Evolutionary conservation across 2,113 vertebrate species (phyloP), one percentile per base, ranked within the genome.

Genomic region (Microcebus jonahi): DNA sequence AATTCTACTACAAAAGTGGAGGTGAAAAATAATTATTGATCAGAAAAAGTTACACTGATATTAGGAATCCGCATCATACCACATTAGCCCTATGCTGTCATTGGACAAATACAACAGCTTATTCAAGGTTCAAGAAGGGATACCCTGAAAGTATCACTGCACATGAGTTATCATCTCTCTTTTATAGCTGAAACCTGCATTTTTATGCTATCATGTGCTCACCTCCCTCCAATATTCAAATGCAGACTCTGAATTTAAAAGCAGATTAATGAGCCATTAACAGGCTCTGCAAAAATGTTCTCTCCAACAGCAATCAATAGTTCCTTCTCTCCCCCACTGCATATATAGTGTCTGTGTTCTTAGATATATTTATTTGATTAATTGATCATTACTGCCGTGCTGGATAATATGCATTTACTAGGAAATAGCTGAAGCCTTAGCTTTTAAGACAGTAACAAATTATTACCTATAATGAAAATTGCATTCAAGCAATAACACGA

Each of bases 191-290:
- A 98, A 98, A 93, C 92, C 93, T 95, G 59, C 36, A 98, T 93
- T 97, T 97, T 97, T 97, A 95, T 97, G 85, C 27, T 93, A 36
- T 97, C 94, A 84, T 93, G 90, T 94, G 88, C 67, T 96, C 8
- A 11, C 18, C 96, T 97, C 59, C 96, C 89, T 95, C 95, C 88
- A 96, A 95, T 96, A 98, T 98, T 96, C 95, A 98, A 98, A 97
- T 92, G 55, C 93, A 97, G 86, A 97, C 94, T 97, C 80, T 97
- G 97, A 98, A 98, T 98, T 98, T 98, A 98, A 98, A 98, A 98
- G 98, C 97, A 98, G 96, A 98, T 98, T 98, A 98, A 98, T 98
- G 98, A 98, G 94, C 97, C 97, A 97, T 98, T 98, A 98, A 98
- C 95, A 97, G 87, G 57, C 91, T 98, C 71, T 90, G 84, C 67